Evolutionary conservation across 35 echinoderm and acorn worm species (phyloP).

Genomic region (Ophioderma brevispina): DNA sequence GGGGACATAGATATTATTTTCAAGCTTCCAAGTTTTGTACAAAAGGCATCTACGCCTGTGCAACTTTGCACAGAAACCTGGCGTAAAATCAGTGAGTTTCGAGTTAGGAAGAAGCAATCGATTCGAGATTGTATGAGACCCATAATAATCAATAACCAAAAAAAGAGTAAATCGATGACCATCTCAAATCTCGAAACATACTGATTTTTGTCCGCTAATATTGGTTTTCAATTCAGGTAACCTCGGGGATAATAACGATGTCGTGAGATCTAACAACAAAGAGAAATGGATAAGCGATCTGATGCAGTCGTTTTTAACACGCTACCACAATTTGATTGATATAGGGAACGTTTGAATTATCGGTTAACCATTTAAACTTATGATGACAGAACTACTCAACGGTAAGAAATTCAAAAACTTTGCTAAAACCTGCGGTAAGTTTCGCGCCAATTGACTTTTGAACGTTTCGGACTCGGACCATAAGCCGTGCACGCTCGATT

Average conservation of each 20-base stretch:
- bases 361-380: neutral
- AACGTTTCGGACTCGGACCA: neutral
- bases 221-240: conserved; percentile 35
- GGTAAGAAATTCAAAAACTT: too few relatives aligned
- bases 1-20: conserved; percentile 61
- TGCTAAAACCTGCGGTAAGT: neutral
- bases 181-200: conserved; percentile 34
- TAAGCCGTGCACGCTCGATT: neutral
- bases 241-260: conserved; percentile 24
- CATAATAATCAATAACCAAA: conserved; percentile 22
- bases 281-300: neutral
- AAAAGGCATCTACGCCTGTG: conserved; percentile 31
- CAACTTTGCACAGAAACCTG: conserved; percentile 35
- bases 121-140: conserved; percentile 43
- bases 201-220: conserved; percentile 36
- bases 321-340: neutral
- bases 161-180: conserved; percentile 25
- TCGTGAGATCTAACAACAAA: neutral
- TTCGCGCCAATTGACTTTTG: neutral
- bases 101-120: conserved; percentile 23
- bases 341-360: neutral
- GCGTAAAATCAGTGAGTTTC: conserved; percentile 11
- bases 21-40: conserved; percentile 7
- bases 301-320: conserved; percentile 9
- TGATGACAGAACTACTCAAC: neutral